Conservation (phyloP, 2,888 invertebrate genomes). For the Chrysina gloriosa region DNA sequence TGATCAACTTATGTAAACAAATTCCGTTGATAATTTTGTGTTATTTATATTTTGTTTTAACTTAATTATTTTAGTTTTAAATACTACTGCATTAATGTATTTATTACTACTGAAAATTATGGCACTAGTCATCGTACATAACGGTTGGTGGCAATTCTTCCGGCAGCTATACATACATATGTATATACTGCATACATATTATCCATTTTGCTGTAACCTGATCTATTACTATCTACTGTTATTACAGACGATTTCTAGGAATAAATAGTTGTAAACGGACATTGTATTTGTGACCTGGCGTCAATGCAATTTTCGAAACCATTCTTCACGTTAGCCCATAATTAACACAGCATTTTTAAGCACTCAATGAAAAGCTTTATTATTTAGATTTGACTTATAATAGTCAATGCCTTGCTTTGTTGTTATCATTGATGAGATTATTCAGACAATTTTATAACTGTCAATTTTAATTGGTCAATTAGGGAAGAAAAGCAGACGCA, state of each 20-base stretch:
- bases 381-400: constrained; percentile 21
- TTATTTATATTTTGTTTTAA: too few species aligned
- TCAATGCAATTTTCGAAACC: constrained; percentile 14
- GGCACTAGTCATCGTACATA: too few species aligned
- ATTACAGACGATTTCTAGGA: not conserved
- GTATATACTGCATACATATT: too few species aligned
- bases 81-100: too few species aligned
- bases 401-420: constrained; percentile 3
- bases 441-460: constrained; percentile 13
- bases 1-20: too few species aligned
- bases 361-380: constrained; percentile 16
- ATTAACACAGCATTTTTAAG: constrained; percentile 21
- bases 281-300: constrained; percentile 18
- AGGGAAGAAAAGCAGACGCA: constrained; percentile 2
- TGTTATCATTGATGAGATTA: constrained; percentile 5
- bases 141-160: too few species aligned
- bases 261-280: not conserved
- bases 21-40: too few species aligned
- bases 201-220: not conserved
- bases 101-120: too few species aligned
- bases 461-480: constrained; percentile 30
- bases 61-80: too few species aligned
- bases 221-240: too few species aligned
- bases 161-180: too few species aligned
- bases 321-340: constrained; percentile 13